Evolutionary conservation across 2,797 vertebrate species (phyloP).

Genomic region (Echeneis naucrates): DNA sequence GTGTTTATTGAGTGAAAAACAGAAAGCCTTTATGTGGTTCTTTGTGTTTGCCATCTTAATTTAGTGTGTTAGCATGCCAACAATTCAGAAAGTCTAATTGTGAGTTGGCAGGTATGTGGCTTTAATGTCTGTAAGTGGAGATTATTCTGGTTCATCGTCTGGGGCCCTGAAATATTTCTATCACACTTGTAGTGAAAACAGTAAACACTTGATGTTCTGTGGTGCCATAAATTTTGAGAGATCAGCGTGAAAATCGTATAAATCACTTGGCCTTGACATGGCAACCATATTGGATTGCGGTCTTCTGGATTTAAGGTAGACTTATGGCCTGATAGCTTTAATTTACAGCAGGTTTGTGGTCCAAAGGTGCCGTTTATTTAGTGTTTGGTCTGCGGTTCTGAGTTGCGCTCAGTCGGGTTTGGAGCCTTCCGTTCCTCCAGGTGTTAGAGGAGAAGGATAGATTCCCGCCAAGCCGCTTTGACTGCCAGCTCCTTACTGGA

Average conservation of each 20-base stretch:
- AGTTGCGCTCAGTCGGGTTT: constrained; percentile 17
- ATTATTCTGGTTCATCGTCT: not conserved
- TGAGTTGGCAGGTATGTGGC: not conserved
- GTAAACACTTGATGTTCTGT: not conserved
- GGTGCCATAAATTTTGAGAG: not conserved
- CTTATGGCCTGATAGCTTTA: constrained; percentile 42
- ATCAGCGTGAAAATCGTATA: not conserved
- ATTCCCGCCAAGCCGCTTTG: constrained; percentile 57
- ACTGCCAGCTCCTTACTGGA: constrained; percentile 77
- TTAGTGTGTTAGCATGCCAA: no score
- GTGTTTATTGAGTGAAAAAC: no score
- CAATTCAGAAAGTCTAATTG: no score
- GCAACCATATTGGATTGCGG: constrained; percentile 45
- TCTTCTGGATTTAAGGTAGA: constrained; percentile 1
- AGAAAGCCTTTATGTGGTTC: no score
- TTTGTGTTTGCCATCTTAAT: no score
- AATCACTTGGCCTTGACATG: not conserved
- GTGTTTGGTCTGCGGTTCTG: constrained; percentile 48
- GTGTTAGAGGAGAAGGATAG: constrained; percentile 53
- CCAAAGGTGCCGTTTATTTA: constrained; percentile 40
- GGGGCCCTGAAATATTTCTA: not conserved
- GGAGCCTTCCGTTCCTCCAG: constrained; percentile 51
- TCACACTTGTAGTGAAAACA: not conserved
- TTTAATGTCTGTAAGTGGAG: not conserved
- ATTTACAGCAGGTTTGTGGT: constrained; percentile 33